A percentile compares a stretch with the other conserved stretches of the same genome.
Evolutionary conservation across 2,797 vertebrate species (phyloP).

Genomic region (Gallinago nigripennis): DNA sequence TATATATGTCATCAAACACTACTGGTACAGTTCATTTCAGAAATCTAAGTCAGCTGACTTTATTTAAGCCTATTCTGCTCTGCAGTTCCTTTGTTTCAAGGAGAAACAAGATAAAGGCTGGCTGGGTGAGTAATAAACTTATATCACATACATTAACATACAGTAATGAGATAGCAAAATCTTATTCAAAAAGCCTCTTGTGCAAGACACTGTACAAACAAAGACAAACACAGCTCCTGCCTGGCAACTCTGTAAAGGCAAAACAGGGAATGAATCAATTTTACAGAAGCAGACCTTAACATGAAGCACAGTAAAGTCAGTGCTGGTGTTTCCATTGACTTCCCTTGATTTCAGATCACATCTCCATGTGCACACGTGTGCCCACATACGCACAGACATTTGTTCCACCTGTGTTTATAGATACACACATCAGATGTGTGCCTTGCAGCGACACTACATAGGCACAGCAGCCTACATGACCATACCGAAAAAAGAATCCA

Average conservation of each 20-base stretch:
- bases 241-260: background rate
- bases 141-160: background rate
- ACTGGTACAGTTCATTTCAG: background rate
- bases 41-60: background rate
- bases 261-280: background rate
- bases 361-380: background rate
- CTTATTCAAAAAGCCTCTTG: background rate
- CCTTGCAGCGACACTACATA: background rate
- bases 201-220: background rate
- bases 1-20: background rate
- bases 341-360: background rate
- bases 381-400: background rate
- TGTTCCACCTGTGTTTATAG: background rate
- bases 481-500: background rate
- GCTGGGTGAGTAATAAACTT: slow-evolving; percentile 15
- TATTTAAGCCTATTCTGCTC: background rate
- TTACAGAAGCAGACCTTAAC: background rate
- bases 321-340: background rate
- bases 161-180: background rate
- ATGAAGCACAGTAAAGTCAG: background rate
- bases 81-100: background rate
- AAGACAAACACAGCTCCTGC: background rate
- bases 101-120: slow-evolving; percentile 4
- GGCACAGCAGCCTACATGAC: fast-evolving
- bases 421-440: background rate